These are phyloP conservation scores for Pyrochroa serraticornis DNA, from an alignment of 2,888 invertebrate species.

Conservation along the genomic window DNA sequence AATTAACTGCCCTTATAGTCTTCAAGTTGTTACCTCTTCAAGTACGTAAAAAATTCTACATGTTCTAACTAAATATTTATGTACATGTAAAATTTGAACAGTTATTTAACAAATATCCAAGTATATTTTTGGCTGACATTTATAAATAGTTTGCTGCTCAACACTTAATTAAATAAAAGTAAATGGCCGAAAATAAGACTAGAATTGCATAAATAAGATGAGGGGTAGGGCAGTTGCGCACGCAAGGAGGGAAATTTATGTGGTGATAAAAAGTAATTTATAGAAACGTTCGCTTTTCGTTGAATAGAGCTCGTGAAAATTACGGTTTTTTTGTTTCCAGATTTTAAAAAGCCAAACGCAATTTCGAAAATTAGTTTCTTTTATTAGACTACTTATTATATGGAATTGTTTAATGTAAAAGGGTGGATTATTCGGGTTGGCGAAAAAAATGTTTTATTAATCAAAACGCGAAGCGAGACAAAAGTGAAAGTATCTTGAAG, in stretches of 20 bases:
- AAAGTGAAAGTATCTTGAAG: neutral
- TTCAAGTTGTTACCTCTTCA: too few species aligned
- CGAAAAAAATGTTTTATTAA: neutral
- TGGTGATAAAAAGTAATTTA: conserved; percentile 10
- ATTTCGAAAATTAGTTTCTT: neutral
- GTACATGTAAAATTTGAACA: too few species aligned
- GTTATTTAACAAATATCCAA: too few species aligned
- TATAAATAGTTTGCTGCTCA: too few species aligned
- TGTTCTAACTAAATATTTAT: too few species aligned
- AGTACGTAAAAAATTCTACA: too few species aligned
- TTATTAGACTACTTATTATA: neutral
- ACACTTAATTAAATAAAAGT: neutral
- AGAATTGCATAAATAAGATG: conserved; percentile 4
- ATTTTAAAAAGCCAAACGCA: neutral
- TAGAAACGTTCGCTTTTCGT: conserved; percentile 6
- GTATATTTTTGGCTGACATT: too few species aligned
- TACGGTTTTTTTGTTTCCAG: neutral
- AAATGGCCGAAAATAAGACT: neutral
- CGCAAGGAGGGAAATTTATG: conserved; percentile 9
- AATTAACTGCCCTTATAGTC: too few species aligned
- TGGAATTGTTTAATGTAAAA: neutral
- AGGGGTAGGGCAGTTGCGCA: conserved; percentile 5
- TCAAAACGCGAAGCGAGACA: neutral
- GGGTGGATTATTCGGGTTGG: neutral
- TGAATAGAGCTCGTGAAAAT: conserved; percentile 5